Base-by-base conservation (phyloP, 2,113 vertebrate genomes). In the Cranoglanis bouderius region DNA sequence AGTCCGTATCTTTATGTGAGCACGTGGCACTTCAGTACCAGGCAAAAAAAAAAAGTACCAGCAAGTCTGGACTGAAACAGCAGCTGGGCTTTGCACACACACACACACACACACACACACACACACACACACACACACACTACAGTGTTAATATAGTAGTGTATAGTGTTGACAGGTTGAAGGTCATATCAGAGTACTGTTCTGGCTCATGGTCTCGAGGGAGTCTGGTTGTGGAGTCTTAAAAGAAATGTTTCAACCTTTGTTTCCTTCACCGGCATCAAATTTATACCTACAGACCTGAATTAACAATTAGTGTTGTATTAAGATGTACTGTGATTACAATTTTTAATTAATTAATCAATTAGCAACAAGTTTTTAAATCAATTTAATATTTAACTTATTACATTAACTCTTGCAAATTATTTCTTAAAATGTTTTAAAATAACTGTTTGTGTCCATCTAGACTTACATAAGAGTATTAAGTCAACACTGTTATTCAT, bases 81-180 rank as follows among this genome's bases (percentile, higher is more conserved):
- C 75, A 78, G 46, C 43, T 87, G 86, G 77, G 4, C 40, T 29
- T 84, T 40, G 53, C 49, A 51, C 32, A 61, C 38, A 85, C 43
- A 85, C 38, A 75, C 72, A 46, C 40, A 77, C 40, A 29, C 21
- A 77, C 40, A 49, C 40, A 49, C 74, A 74, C 67, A 43, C 70
- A 32, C 63, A 67, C 63, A 67, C 29, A 67, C 63, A 67, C 63
- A 67, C 63, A 65, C 61, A 67, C 10, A 49, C 46, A 49, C 8
- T 8, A 49, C 8, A 10, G 46, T 49, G 46, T 10, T 10, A 49
- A 49, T 3, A 38, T 2, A 75, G 35, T 18, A 40, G 70, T 21
- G 35, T 40, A 35, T 18, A 38, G 70, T 21, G 32, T 70, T 2
- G 67, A 63, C 24, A 2, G 26, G 8, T 26, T 63, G 61, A 63